A percentile compares a stretch with the other conserved stretches of the same genome.
Evolutionary conservation across 2,113 vertebrate genomes (phyloP).

Genomic region (Geococcyx californianus): DNA sequence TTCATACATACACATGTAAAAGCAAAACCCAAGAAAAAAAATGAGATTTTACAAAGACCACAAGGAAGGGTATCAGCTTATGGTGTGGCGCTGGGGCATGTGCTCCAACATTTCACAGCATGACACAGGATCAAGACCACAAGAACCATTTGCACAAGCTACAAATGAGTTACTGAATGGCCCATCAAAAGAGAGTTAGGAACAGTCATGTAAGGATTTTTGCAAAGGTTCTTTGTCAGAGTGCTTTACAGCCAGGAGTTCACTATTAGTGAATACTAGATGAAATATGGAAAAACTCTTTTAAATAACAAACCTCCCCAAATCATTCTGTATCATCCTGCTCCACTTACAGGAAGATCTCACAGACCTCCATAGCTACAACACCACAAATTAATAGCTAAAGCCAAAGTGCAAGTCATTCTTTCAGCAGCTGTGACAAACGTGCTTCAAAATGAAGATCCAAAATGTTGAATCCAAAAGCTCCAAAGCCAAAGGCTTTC

Average conservation of each 20-base stretch:
- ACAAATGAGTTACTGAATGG: background rate
- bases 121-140: background rate
- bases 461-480: background rate
- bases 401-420: background rate
- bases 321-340: background rate
- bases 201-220: background rate
- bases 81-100: background rate
- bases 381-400: background rate
- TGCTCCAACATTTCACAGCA: background rate
- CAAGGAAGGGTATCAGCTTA: background rate
- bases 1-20: background rate
- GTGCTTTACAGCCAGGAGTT: background rate
- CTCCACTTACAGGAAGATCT: background rate
- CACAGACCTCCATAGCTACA: background rate
- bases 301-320: background rate
- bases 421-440: background rate
- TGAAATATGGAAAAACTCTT: background rate
- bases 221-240: background rate
- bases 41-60: background rate
- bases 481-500: background rate
- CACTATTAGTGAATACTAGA: background rate
- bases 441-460: background rate
- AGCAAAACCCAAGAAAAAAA: background rate
- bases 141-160: background rate
- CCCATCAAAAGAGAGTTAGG: background rate